Conservation (phyloP, 2,113 vertebrate species). For the Dryoscopus gambensis region DNA sequence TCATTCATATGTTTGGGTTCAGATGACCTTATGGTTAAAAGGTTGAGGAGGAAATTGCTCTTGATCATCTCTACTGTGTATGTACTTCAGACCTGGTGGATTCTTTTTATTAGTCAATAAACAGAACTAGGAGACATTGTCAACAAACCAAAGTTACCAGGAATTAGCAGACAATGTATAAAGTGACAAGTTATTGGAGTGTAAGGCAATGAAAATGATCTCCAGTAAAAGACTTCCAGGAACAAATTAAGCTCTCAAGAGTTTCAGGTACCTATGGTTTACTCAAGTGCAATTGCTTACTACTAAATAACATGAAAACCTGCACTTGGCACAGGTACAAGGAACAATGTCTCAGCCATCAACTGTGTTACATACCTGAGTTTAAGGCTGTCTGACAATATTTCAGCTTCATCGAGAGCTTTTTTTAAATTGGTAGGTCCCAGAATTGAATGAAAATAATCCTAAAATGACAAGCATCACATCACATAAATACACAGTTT, state of each 20-base stretch:
- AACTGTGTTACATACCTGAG: constrained; percentile 73
- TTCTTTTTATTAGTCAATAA: neutral
- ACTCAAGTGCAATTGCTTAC: neutral
- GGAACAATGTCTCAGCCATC: neutral
- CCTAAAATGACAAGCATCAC: constrained; percentile 76
- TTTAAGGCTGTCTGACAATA: constrained; percentile 95
- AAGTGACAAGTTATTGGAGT: neutral
- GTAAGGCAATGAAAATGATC: neutral
- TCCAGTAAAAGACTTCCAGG: neutral
- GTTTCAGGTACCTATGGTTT: neutral
- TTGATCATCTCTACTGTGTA: neutral
- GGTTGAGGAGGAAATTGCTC: neutral
- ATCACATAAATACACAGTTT: neutral
- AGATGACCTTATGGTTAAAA: neutral
- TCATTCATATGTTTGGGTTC: neutral
- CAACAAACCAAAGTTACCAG: neutral
- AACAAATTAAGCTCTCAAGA: neutral
- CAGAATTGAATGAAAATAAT: constrained; percentile 88
- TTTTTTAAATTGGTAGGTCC: constrained; percentile 90
- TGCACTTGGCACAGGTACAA: neutral
- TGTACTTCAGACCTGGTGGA: neutral
- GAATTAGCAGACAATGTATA: neutral
- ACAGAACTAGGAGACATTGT: neutral
- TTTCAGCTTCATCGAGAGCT: constrained; percentile 96
- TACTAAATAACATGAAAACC: neutral